phyloP scores from a whole-genome alignment of 2,888 invertebrate species.

The Drosophila formosana region DNA sequence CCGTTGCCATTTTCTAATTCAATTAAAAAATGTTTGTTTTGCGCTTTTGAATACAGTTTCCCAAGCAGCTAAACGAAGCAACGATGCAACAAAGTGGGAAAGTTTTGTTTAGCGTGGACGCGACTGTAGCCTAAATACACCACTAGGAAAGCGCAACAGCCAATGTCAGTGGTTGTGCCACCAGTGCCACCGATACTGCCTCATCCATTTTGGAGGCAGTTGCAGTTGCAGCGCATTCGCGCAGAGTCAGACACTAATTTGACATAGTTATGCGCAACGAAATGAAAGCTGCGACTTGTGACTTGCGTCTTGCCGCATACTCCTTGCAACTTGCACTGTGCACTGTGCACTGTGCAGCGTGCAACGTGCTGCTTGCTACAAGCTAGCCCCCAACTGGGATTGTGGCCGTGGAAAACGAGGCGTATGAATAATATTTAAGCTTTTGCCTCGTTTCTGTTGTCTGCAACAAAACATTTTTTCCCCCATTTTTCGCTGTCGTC shows the following conservation, averaged over 20 bases:
- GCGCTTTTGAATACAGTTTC: constrained; percentile 76
- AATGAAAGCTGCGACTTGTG: constrained; percentile 68
- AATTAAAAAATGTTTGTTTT: constrained; percentile 71
- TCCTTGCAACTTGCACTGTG: constrained; percentile 17
- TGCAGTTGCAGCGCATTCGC: constrained; percentile 45
- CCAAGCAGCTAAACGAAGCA: constrained; percentile 63
- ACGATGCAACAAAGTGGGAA: constrained; percentile 62
- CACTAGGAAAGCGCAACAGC: constrained; percentile 60
- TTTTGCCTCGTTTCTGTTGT: constrained; percentile 32
- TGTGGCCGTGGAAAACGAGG: constrained; percentile 57
- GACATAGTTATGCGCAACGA: constrained; percentile 78
- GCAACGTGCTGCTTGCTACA: not conserved
- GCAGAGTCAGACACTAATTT: constrained; percentile 72
- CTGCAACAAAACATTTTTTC: constrained; percentile 16
- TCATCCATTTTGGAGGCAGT: constrained; percentile 29
- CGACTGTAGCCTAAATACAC: constrained; percentile 57
- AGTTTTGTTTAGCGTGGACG: constrained; percentile 42
- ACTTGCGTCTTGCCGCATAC: constrained; percentile 28
- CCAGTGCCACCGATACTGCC: not conserved
- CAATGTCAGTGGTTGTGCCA: not conserved
- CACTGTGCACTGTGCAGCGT: constrained; percentile 8
- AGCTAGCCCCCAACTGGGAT: constrained; percentile 37
- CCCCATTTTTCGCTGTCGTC: not conserved
- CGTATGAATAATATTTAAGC: constrained; percentile 77
- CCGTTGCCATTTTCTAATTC: constrained; percentile 81